Conservation (phyloP, 1,140 invertebrate genomes). For the Acromyrmex charruanus region DNA sequence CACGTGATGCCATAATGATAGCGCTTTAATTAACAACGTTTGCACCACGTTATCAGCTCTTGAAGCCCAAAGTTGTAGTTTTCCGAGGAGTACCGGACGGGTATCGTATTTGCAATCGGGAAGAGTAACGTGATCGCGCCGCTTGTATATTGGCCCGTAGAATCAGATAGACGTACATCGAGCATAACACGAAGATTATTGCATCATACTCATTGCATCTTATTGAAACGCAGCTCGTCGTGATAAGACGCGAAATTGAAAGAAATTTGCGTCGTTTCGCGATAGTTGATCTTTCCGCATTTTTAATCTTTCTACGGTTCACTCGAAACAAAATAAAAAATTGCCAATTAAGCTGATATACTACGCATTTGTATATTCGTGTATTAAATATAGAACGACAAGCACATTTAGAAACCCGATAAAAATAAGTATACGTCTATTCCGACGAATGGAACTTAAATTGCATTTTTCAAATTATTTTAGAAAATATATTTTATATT, state of each 20-base stretch:
- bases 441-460: too few relatives aligned
- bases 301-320: conserved; percentile 1
- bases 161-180: background rate
- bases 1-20: conserved; percentile 29
- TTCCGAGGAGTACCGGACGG: background rate
- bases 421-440: too few relatives aligned
- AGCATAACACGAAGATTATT: conserved; percentile 24
- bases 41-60: background rate
- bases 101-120: background rate
- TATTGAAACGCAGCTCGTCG: background rate
- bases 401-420: background rate
- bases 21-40: conserved; percentile 18
- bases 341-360: conserved; percentile 10
- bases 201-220: background rate
- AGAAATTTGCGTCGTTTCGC: background rate
- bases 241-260: conserved; percentile 22
- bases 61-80: conserved; percentile 23
- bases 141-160: conserved; percentile 23
- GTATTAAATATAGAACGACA: background rate
- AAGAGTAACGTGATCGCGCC: conserved; percentile 7
- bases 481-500: too few relatives aligned
- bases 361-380: too few relatives aligned
- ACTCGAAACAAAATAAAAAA: conserved; percentile 2
- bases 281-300: conserved; percentile 7
- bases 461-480: too few relatives aligned